These are phyloP conservation scores for Alloplasta piceator DNA, from an alignment of 2,888 invertebrate species.

Conservation along the genomic window DNA sequence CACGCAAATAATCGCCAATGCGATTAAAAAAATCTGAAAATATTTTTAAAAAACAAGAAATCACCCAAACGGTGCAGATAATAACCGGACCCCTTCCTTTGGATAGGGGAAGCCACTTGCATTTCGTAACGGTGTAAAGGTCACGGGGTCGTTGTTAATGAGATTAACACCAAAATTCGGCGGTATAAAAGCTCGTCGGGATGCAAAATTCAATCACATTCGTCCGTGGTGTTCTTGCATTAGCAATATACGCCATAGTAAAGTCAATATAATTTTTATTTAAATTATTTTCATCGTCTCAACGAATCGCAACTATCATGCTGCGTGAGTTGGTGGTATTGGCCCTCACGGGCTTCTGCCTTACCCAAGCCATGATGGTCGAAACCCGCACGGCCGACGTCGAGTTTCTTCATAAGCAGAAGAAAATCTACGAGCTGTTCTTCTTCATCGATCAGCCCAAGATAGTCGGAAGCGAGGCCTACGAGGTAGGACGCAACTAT, in stretches of 20 bases:
- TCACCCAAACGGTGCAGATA: constrained; percentile 14
- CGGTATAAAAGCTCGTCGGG: constrained; percentile 72
- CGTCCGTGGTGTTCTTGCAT: constrained; percentile 65
- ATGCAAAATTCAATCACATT: constrained; percentile 62
- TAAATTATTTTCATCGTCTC: constrained; percentile 3
- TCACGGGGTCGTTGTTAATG: constrained; percentile 67
- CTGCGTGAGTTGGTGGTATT: constrained; percentile 74
- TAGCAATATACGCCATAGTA: constrained; percentile 53
- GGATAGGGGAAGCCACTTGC: background rate
- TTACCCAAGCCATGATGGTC: constrained; percentile 67
- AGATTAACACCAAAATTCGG: constrained; percentile 69
- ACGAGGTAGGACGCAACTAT: constrained; percentile 77
- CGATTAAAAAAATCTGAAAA: too few relatives aligned
- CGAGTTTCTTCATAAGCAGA: constrained; percentile 80
- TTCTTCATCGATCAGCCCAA: constrained; percentile 77
- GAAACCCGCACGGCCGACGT: constrained; percentile 77
- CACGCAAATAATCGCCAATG: too few relatives aligned
- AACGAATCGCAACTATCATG: constrained; percentile 65
- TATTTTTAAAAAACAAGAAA: background rate
- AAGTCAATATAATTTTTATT: constrained; percentile 45
- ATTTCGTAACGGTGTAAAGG: constrained; percentile 46
- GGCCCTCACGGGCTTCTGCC: constrained; percentile 73
- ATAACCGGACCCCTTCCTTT: background rate
- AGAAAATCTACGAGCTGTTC: constrained; percentile 80
- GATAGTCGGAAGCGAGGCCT: constrained; percentile 76